Base-by-base conservation (phyloP, 2,888 invertebrate species). In the Julus scanicus region DNA sequence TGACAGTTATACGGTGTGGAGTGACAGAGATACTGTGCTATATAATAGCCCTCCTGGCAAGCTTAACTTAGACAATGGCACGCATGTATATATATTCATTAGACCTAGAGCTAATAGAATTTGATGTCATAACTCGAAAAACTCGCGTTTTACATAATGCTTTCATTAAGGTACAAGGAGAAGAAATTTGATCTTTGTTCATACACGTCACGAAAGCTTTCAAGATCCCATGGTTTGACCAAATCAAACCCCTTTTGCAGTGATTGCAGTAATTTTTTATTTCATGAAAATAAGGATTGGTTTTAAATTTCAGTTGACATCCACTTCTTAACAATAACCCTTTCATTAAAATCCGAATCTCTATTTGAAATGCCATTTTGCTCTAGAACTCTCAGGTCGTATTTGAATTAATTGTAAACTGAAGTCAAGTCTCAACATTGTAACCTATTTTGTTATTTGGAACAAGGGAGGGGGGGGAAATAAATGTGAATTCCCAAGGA, bases 11-110 rank as follows among this genome's bases (percentile, higher is more conserved):
- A 80, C 29, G 37, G 80, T 80, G 80, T 9, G 37, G 80, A 80
- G 80, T 80, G 80, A 80, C 80, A 80, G 80, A 80, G 80, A 80
- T 80, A 80, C 37, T 37, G 29, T 29, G 80, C 37, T 80, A 80
- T 11, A 80, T 37, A 80, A 29, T 80, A 80, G 80, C 37, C 80
- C 80, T 37, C 15, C 13, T 9, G 37, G 80, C 37, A 37, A 37
- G 37, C 8, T 37, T 80, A 80, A 29, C 20, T 2, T 29, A 29
- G 80, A 80, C 37, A 29, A 80, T 80, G 80, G 29, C 29, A 80
- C 15, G 9, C 57, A 1, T 29, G 29, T 29, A 29, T n/a, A 17
- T 57, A 29, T 11, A 29, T 29, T 80, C 80, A 80, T 80, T 80
- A 80, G 15, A 80, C 13, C 15, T 80, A 80, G 5, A 15, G 80